Base-by-base conservation (phyloP, 2,888 invertebrate genomes). In the Amaurobius ferox region DNA sequence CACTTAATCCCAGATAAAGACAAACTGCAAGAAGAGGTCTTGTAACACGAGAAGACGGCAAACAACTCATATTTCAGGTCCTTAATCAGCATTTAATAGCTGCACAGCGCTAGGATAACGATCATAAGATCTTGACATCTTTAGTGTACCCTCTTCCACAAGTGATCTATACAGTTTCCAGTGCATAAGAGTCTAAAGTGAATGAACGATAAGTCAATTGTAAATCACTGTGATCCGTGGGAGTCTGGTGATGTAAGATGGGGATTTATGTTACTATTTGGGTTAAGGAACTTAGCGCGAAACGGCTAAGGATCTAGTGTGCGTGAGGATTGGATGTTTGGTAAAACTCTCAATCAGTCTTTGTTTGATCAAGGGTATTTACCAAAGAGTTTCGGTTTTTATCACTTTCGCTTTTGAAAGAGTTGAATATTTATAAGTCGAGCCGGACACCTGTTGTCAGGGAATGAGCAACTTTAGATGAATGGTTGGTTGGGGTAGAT, bases 31-130 rank as follows among this genome's bases (percentile, higher is more conserved):
- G 5, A n/a, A n/a, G n/a, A n/a, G n/a, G n/a, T n/a, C n/a, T n/a
- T 55, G 16, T 11, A 55, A 55, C 55, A 55, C 19, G 23, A 5
- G 55, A 11, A 5, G 9, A 55, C 55, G 23, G 55, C 23, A 55
- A 55, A 55, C 55, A 55, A 55, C 55, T 55, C 55, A 55, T 55
- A 55, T 23, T 55, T 55, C 55, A 55, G 11, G 55, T 55, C 55
- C 16, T 55, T 55, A 55, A 55, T 23, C 55, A 55, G 23, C 23
- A 6, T n/a, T 55, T 55, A 55, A 55, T 23, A 55, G 55, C 55
- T 23, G 9, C 2, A 2, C 16, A 2, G 2, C 16, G 6, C 44
- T 11, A 23, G 55, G 55, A 55, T 55, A 55, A 55, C 55, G 55
- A 55, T 55, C 55, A 55, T n/a, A 19, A 1, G 5, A 23, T 55